phyloP scores from a whole-genome alignment of 30 jellyfish, hydroid and myxozoan species.

The Pseudorhiza aurosa region DNA sequence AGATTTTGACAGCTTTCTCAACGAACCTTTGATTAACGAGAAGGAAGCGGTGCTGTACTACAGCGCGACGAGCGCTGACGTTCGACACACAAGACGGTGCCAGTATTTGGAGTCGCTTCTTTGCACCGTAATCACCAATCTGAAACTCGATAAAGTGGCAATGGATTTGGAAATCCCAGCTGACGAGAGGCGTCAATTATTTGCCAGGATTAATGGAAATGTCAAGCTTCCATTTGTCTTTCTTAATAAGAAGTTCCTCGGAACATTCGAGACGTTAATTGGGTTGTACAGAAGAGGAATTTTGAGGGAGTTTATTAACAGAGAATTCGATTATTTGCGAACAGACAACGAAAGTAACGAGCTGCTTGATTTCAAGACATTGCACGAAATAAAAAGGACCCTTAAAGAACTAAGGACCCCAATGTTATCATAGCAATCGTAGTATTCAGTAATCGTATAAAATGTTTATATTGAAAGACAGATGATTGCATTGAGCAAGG shows the following conservation, averaged over 20 bases:
- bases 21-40: conserved; percentile 20
- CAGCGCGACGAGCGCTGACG: conserved; percentile 78
- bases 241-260: conserved; percentile 58
- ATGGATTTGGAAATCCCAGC: conserved; percentile 69
- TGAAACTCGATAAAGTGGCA: conserved; percentile 55
- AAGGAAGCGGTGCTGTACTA: conserved; percentile 61
- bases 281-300: conserved; percentile 52
- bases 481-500: no score
- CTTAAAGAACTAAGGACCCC: conserved; percentile 19
- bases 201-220: conserved; percentile 20
- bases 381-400: conserved; percentile 32
- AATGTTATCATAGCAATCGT: not conserved
- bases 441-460: no score
- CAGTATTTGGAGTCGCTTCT: conserved; percentile 49
- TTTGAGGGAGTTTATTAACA: conserved; percentile 20
- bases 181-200: conserved; percentile 52
- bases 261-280: conserved; percentile 63
- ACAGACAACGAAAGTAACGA: conserved; percentile 7
- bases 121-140: conserved; percentile 27
- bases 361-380: conserved; percentile 41
- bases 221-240: conserved; percentile 69
- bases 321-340: conserved; percentile 15
- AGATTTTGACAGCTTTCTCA: conserved; percentile 15
- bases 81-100: conserved; percentile 45
- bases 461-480: no score